These are phyloP conservation scores for Cotesia chilonis DNA, from an alignment of 1,140 invertebrate genomes.

Conservation along the genomic window DNA sequence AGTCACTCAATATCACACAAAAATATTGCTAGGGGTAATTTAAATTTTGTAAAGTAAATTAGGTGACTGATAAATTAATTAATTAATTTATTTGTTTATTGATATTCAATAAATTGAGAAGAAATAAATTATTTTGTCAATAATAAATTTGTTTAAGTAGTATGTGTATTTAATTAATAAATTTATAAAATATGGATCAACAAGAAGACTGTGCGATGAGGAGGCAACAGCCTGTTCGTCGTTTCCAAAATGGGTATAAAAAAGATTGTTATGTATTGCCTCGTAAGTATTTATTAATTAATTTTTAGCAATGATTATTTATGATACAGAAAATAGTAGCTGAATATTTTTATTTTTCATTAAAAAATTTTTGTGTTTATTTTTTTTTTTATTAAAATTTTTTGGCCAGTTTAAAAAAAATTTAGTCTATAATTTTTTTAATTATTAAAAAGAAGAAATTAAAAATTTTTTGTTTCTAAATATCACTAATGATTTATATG, in stretches of 20 bases:
- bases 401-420: too few relatives aligned
- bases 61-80: background rate
- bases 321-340: too few relatives aligned
- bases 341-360: too few relatives aligned
- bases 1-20: conserved; percentile 8
- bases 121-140: conserved; percentile 3
- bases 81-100: background rate
- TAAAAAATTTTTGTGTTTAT: too few relatives aligned
- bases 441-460: too few relatives aligned
- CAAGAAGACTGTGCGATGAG: conserved; percentile 55
- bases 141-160: background rate
- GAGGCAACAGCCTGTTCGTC: conserved; percentile 54
- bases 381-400: too few relatives aligned
- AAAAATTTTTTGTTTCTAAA: too few relatives aligned
- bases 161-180: background rate
- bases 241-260: conserved; percentile 58
- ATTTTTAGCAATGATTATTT: conserved; percentile 24
- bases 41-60: background rate
- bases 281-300: conserved; percentile 46
- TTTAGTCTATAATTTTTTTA: too few relatives aligned
- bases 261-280: conserved; percentile 49
- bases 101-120: too few relatives aligned
- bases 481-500: too few relatives aligned
- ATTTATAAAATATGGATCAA: conserved; percentile 53
- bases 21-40: conserved; percentile 1